Base-by-base conservation (phyloP, 2,888 invertebrate genomes). In the Gastrophysa polygoni region DNA sequence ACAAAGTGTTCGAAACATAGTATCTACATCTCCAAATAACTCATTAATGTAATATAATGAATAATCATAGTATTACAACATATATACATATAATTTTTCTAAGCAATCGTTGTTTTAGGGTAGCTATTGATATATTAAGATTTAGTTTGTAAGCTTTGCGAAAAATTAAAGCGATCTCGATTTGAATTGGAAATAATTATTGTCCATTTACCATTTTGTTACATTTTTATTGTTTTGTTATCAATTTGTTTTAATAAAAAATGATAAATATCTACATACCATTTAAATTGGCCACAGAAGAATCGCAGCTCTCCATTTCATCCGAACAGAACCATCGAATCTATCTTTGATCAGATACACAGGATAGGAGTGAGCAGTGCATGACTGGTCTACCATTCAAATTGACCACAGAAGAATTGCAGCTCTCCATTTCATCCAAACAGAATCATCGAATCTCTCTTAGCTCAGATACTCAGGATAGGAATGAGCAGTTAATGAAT, bases 81-180 rank as follows among this genome's bases (percentile, higher is more conserved):
- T 74, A 79, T 80, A 81, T 81, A 81, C 80, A 81, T 81, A 81
- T 81, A 82, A 81, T 82, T 82, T 81, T 81, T 82, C 82, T 82
- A 82, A 82, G 81, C 82, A 81, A 81, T 81, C 80, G 80, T 81
- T 81, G 80, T 81, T 81, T 81, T 81, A 81, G 81, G 78, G 67
- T 81, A 81, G 80, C 80, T 79, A 81, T 80, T 81, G 78, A 76
- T 78, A 80, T 78, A 80, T 78, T 80, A 80, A 81, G 76, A 76
- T 80, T 81, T 81, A 80, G 79, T 81, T 81, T 77, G 76, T 81
- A 81, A 81, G 81, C 81, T 81, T 81, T 80, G 81, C 80, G 80
- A 80, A 80, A 79, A 65, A 79, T 80, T 80, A 80, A 81, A 81
- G 80, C 79, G 78, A 78, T 78, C 77, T 80, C 80, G 79, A 80